Percentiles rank a stretch among this genome's conserved stretches.
These are phyloP conservation scores for Chiloscyllium punctatum DNA, from an alignment of 2,797 vertebrate genomes.

Conservation along the genomic window DNA sequence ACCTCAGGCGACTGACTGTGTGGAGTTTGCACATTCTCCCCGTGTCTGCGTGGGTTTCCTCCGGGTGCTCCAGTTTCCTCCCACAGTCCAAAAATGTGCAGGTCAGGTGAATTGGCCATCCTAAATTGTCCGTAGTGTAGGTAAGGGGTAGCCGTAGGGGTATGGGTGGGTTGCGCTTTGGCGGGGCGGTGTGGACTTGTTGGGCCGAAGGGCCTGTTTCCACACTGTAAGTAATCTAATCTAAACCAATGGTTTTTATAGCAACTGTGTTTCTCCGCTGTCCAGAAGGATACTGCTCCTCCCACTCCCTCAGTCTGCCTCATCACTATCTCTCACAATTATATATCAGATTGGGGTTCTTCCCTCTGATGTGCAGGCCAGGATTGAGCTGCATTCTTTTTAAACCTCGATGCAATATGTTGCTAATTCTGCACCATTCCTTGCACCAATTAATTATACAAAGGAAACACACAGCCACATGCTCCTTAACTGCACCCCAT, in stretches of 20 bases:
- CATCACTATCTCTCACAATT: not conserved
- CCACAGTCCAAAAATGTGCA: too few relatives aligned
- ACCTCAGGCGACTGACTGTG: too few relatives aligned
- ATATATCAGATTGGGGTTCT: not conserved
- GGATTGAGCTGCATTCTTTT: not conserved
- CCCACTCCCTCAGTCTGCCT: not conserved
- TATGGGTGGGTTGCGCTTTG: too few relatives aligned
- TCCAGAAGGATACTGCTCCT: not conserved
- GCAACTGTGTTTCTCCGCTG: not conserved
- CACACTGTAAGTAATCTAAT: too few relatives aligned
- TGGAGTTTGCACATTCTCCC: too few relatives aligned
- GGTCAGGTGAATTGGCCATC: too few relatives aligned
- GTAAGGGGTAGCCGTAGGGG: too few relatives aligned
- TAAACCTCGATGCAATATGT: not conserved
- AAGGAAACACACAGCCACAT: not conserved
- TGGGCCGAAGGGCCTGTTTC: too few relatives aligned
- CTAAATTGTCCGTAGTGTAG: too few relatives aligned
- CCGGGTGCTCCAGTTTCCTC: too few relatives aligned
- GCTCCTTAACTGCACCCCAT: not conserved
- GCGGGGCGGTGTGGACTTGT: too few relatives aligned
- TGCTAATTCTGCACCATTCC: not conserved
- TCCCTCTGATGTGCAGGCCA: not conserved
- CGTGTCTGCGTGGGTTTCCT: too few relatives aligned
- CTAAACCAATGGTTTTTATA: not conserved
- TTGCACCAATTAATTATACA: not conserved